phyloP scores from a whole-genome alignment of 2,113 vertebrate species.

The Chaetura pelagica region DNA sequence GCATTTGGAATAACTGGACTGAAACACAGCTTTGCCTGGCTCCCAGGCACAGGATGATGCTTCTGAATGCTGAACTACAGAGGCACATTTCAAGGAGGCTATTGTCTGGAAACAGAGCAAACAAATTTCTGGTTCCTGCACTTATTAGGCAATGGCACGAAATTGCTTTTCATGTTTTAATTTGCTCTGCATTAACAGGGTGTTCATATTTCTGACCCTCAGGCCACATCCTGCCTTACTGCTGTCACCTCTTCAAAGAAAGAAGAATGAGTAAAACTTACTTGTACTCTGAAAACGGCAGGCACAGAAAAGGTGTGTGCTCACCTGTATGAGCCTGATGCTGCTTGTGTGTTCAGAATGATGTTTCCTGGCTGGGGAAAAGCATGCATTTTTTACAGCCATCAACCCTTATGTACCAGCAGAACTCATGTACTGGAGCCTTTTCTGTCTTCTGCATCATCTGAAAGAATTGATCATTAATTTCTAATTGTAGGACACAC shows the following conservation, averaged over 20 bases:
- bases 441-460: constrained; percentile 21
- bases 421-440: not conserved
- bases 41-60: not conserved
- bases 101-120: constrained; percentile 13
- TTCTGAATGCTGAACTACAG: not conserved
- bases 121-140: constrained; percentile 5
- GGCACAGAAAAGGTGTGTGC: not conserved
- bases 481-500: constrained; percentile 57
- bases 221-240: not conserved
- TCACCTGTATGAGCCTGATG: not conserved
- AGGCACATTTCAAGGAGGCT: not conserved
- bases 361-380: not conserved
- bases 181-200: not conserved
- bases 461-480: constrained; percentile 37
- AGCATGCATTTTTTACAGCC: not conserved
- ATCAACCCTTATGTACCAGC: fast-evolving
- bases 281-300: not conserved
- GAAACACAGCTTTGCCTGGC: not conserved
- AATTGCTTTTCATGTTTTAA: constrained; percentile 11
- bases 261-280: not conserved
- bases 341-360: not conserved
- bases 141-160: not conserved
- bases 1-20: not conserved
- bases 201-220: constrained; percentile 14
- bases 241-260: not conserved